Conservation (phyloP, 2,888 invertebrate species). For the Tetragnatha montana region DNA sequence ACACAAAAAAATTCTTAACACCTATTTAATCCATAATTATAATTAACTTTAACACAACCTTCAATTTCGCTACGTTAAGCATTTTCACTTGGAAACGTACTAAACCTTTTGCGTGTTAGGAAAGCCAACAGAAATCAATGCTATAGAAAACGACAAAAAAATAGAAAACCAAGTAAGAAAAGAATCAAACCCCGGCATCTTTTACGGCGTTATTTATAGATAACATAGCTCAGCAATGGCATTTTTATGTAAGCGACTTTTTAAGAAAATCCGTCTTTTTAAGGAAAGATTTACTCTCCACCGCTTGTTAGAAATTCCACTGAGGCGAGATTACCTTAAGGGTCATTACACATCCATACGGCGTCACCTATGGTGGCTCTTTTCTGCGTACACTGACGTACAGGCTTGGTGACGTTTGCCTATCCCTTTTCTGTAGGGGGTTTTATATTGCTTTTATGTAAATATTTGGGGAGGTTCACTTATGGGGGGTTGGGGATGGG, state of each 20-base stretch:
- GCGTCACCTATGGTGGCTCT: not conserved
- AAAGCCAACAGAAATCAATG: not conserved
- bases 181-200: not conserved
- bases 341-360: constrained; percentile 4
- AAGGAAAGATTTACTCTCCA: constrained; percentile 7
- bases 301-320: not conserved
- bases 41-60: no score
- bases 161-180: not conserved
- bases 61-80: no score
- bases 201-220: not conserved
- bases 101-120: not conserved
- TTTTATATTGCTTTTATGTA: constrained; percentile 56
- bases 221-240: not conserved
- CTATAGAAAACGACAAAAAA: not conserved
- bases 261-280: not conserved
- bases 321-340: not conserved
- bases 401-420: constrained; percentile 7
- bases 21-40: no score
- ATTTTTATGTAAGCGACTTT: not conserved
- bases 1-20: no score
- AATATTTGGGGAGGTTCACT: constrained; percentile 1
- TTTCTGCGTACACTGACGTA: constrained; percentile 10
- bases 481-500: not conserved
- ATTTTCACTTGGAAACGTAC: no score
- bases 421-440: constrained; percentile 1